Evolutionary conservation across 37 sponge, comb jelly and placozoan species (phyloP).

Genomic region (Petrosia ficiformis): DNA sequence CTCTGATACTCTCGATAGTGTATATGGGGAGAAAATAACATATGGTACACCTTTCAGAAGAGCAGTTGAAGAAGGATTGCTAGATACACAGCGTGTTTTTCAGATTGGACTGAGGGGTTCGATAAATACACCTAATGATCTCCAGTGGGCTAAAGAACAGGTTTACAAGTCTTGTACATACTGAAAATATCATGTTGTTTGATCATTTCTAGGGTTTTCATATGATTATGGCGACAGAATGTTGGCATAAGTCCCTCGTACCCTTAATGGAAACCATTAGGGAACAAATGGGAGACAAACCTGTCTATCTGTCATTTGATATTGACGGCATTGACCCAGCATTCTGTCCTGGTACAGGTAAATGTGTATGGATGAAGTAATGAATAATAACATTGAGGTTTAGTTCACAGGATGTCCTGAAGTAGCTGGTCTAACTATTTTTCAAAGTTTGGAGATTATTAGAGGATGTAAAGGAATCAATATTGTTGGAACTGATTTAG

Average conservation of each 20-base stretch:
- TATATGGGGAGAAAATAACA: slow-evolving; percentile 56
- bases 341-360: slow-evolving; percentile 75
- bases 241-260: slow-evolving; percentile 51
- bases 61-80: slow-evolving; percentile 66
- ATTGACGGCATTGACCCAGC: slow-evolving; percentile 80
- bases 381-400: not conserved
- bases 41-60: slow-evolving; percentile 73
- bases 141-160: slow-evolving; percentile 43
- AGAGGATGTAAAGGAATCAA: slow-evolving; percentile 63
- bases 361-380: not conserved
- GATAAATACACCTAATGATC: slow-evolving; percentile 7
- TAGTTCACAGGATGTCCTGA: slow-evolving; percentile 68
- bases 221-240: slow-evolving; percentile 34
- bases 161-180: slow-evolving; percentile 2
- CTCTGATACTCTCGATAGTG: slow-evolving; percentile 32
- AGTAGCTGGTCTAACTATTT: slow-evolving; percentile 66
- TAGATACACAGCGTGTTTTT: slow-evolving; percentile 35
- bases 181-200: not conserved
- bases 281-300: slow-evolving; percentile 28
- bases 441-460: slow-evolving; percentile 61
- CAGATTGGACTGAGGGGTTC: slow-evolving; percentile 75
- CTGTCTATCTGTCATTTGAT: slow-evolving; percentile 70
- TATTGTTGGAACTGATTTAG: slow-evolving; percentile 69
- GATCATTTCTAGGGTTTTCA: slow-evolving; percentile 28
- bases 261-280: slow-evolving; percentile 63